These are phyloP conservation scores for Pteromalus puparum DNA, from an alignment of 1,140 invertebrate genomes.

Conservation along the genomic window DNA sequence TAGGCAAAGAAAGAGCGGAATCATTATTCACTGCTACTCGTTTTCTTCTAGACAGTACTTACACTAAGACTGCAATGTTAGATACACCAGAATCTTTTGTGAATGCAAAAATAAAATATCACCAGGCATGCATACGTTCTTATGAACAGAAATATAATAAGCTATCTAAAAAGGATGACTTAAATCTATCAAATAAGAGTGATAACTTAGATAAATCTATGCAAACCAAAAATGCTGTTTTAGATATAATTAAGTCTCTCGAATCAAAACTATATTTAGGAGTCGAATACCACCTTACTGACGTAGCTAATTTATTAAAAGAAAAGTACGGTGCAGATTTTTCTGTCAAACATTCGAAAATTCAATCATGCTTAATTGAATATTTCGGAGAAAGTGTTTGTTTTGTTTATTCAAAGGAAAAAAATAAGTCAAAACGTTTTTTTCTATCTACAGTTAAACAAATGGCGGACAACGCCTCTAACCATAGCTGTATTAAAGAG, in stretches of 20 bases:
- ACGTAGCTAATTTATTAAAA: not conserved
- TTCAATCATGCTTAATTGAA: not conserved
- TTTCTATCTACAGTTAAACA: no score
- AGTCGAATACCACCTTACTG: not conserved
- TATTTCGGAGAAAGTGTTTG: not conserved
- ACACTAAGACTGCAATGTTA: not conserved
- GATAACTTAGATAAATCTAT: not conserved
- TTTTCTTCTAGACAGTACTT: not conserved
- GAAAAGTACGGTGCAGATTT: not conserved
- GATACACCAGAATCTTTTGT: no score
- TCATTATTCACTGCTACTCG: not conserved
- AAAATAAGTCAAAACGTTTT: not conserved
- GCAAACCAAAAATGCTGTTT: not conserved
- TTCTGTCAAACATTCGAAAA: not conserved
- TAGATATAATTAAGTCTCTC: not conserved
- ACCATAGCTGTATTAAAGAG: not conserved
- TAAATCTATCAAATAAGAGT: not conserved
- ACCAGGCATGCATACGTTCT: not conserved
- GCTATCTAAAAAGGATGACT: not conserved
- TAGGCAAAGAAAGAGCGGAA: not conserved
- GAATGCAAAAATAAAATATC: not conserved
- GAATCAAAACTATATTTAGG: not conserved
- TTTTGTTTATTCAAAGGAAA: conserved; percentile 1
- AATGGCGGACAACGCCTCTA: no score
- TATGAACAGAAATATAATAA: not conserved